A percentile compares a stretch with the other conserved stretches of the same genome.
Conservation (phyloP, 2,888 invertebrate genomes). For the Vanessa cardui region DNA sequence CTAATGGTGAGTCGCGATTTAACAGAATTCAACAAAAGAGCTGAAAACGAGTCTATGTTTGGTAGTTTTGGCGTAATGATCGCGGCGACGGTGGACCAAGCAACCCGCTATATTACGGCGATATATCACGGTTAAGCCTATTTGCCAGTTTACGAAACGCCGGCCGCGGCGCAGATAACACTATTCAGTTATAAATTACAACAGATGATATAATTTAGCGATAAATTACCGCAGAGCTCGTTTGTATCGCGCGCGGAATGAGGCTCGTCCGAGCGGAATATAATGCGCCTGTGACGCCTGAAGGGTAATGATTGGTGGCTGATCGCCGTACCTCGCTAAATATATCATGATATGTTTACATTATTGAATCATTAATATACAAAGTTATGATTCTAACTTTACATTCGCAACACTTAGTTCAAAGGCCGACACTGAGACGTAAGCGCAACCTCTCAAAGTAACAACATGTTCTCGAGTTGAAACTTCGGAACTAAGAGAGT, state of each 20-base stretch:
- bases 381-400: too few species aligned
- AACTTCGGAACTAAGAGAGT: too few species aligned
- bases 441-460: too few species aligned
- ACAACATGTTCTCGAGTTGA: too few species aligned
- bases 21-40: background rate
- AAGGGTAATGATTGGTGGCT: too few species aligned
- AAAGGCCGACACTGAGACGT: too few species aligned
- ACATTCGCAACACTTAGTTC: too few species aligned
- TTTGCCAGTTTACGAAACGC: constrained; percentile 23
- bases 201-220: constrained; percentile 19
- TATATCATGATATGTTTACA: too few species aligned
- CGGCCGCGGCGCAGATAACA: constrained; percentile 12
- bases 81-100: background rate
- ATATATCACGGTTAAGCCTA: constrained; percentile 31
- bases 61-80: background rate
- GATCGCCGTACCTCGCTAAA: too few species aligned
- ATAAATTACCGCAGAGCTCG: constrained; percentile 11
- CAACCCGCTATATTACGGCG: constrained; percentile 20
- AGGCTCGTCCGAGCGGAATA: background rate
- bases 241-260: background rate
- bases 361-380: too few species aligned
- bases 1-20: background rate
- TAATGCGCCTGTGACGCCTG: background rate
- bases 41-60: background rate
- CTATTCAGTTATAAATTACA: constrained; percentile 15